Base-by-base conservation (phyloP, 2,888 invertebrate species). In the Cosmopolites sordidus region DNA sequence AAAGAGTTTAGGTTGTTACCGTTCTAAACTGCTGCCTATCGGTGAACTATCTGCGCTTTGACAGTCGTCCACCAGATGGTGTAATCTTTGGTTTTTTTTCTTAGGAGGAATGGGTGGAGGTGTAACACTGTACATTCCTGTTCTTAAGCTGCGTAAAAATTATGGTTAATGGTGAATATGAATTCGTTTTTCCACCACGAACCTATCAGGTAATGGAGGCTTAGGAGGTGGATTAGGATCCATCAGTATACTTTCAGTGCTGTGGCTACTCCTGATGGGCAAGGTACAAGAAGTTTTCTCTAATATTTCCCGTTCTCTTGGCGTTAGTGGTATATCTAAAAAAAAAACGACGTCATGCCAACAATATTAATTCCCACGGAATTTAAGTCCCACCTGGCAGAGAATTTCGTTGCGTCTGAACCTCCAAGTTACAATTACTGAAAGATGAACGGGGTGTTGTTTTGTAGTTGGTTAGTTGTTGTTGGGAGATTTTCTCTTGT, bases 161-260 rank as follows among this genome's bases (percentile, higher is more conserved):
- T 49, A 45, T 3, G 8, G 8, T 22, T 22, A 22, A 8, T 22
- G 8, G 8, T 8, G 3, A 22, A 22, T 5, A 79, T 76, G 80
- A 78, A 50, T 18, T 3, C 14, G 27, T 11, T 6, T 22, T 22
- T 22, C 4, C 5, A 22, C 9, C 33, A 46, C 62, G 57, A 44
- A 66, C 66, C 62, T 61, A 29, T 65, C 81, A 65, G 93, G 92
- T 64, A 93, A 78, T 47, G 93, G 92, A 43, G 94, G 93, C 75
- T 94, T 93, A 6, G 92, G 92, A 9, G 92, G 92, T 53, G 92
- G 91, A 54, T 84, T 84, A 73, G 86, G 76, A 69, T 83, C 83
- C 67, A 80, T 76, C 66, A 90, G 75, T 64, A 90, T 85, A 33
- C 89, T 89, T 74, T 91, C 90, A 3, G 88, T 85, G 64, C 89